Conservation (phyloP, 2,797 vertebrate genomes). For the Aldrovandia affinis region DNA sequence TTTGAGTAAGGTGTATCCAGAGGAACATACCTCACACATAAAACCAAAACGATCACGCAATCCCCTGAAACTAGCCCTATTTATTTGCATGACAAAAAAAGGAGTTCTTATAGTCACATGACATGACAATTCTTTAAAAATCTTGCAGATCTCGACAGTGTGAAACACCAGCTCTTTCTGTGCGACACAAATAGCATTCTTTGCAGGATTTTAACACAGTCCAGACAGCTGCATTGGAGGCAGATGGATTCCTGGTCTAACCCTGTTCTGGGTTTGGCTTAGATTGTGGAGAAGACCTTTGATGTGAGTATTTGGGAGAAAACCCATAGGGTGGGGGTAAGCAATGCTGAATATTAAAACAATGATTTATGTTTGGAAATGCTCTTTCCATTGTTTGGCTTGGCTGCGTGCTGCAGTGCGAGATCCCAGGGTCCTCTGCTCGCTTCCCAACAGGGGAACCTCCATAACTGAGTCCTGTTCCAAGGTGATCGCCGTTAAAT, state of each 20-base stretch:
- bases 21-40: neutral
- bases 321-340: conserved; percentile 52
- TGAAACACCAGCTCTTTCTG: conserved; percentile 50
- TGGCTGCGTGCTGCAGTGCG: conserved; percentile 15
- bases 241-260: conserved; percentile 51
- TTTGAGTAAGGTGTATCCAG: conserved; percentile 17
- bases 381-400: conserved; percentile 30
- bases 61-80: neutral
- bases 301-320: conserved; percentile 36
- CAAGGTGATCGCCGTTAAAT: conserved; percentile 57
- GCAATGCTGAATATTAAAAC: conserved; percentile 56
- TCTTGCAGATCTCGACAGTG: neutral
- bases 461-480: conserved; percentile 53
- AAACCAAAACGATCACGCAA: neutral
- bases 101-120: neutral
- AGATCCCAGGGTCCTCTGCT: conserved; percentile 53
- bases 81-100: neutral
- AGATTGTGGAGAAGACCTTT: conserved; percentile 46
- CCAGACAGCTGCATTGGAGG: conserved; percentile 58
- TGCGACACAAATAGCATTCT: conserved; percentile 59
- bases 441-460: conserved; percentile 52
- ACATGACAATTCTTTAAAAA: neutral
- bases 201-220: conserved; percentile 59
- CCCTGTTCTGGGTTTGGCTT: conserved; percentile 53
- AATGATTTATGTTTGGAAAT: conserved; percentile 37